These are phyloP conservation scores for Corythoichthys haematopterus DNA, from an alignment of 2,113 vertebrate species.

Conservation along the genomic window DNA sequence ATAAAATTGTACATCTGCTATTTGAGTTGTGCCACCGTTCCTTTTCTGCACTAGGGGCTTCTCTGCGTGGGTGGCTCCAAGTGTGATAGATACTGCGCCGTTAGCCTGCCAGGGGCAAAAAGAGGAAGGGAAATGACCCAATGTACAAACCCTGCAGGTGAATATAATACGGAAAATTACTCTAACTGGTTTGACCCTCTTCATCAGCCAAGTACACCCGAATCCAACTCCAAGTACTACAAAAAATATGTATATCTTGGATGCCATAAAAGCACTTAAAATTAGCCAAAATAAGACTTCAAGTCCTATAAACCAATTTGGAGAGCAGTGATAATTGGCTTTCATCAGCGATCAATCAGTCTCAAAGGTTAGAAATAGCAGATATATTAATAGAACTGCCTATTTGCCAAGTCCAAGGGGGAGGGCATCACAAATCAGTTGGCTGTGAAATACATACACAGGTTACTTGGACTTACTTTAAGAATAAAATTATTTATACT, in stretches of 20 bases:
- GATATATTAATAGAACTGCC: constrained; percentile 32
- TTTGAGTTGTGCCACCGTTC: constrained; percentile 37
- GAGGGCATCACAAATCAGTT: no score
- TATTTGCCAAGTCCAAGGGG: constrained; percentile 15
- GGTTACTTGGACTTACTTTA: background rate
- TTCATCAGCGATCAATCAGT: constrained; percentile 38
- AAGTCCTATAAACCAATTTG: constrained; percentile 14
- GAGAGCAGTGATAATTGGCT: constrained; percentile 50
- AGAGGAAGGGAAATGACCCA: constrained; percentile 20
- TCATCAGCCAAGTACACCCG: constrained; percentile 13
- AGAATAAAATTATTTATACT: background rate
- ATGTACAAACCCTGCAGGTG: constrained; percentile 14
- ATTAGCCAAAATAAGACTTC: constrained; percentile 14
- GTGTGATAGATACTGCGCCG: constrained; percentile 36
- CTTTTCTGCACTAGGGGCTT: constrained; percentile 39
- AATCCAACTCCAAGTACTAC: constrained; percentile 6
- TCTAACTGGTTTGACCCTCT: constrained; percentile 10
- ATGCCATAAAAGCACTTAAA: constrained; percentile 12
- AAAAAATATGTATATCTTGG: constrained; percentile 21
- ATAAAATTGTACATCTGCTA: constrained; percentile 4
- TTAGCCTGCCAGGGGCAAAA: constrained; percentile 39
- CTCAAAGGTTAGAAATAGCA: constrained; percentile 40
- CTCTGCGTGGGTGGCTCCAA: constrained; percentile 43
- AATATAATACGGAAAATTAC: constrained; percentile 15
- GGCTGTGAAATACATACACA: background rate